phyloP scores from a whole-genome alignment of 2,888 invertebrate species.

The Hirtodrosophila alboralis region DNA sequence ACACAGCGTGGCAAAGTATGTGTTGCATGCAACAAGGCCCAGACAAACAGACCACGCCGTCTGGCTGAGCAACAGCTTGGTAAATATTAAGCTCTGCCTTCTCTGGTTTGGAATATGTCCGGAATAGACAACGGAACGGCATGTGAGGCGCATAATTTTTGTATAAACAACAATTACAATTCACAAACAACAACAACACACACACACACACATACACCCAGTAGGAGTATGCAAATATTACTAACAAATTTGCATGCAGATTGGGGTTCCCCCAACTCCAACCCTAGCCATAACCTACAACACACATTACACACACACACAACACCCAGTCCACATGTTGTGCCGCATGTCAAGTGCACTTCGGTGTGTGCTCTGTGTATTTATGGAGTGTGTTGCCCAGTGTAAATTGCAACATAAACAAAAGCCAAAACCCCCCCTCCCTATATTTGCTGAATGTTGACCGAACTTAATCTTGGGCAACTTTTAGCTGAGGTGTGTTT shows the following conservation, averaged over 20 bases:
- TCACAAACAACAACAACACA: constrained; percentile 38
- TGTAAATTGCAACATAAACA: constrained; percentile 75
- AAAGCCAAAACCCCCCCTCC: constrained; percentile 31
- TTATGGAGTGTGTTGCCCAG: constrained; percentile 52
- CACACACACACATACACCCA: constrained; percentile 16
- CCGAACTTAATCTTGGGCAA: constrained; percentile 55
- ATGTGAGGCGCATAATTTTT: constrained; percentile 65
- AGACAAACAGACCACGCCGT: constrained; percentile 18
- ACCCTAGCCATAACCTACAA: constrained; percentile 8
- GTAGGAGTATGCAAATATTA: constrained; percentile 61
- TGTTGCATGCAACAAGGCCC: constrained; percentile 38
- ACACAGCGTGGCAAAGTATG: constrained; percentile 45
- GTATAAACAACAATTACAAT: constrained; percentile 59
- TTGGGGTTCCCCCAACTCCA: constrained; percentile 6
- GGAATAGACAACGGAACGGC: constrained; percentile 19
- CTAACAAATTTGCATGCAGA: constrained; percentile 63
- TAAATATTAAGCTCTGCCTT: constrained; percentile 60
- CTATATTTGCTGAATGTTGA: constrained; percentile 62
- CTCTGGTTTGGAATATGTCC: constrained; percentile 25
- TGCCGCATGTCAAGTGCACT: constrained; percentile 60
- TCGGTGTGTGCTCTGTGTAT: constrained; percentile 50
- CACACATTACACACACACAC: constrained; percentile 12
- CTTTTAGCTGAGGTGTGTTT: constrained; percentile 11
- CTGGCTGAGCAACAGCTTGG: constrained; percentile 62
- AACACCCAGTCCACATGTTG: constrained; percentile 26